These are phyloP conservation scores for Nyleta sp. DNA, from an alignment of 2,888 invertebrate genomes.

Conservation along the genomic window DNA sequence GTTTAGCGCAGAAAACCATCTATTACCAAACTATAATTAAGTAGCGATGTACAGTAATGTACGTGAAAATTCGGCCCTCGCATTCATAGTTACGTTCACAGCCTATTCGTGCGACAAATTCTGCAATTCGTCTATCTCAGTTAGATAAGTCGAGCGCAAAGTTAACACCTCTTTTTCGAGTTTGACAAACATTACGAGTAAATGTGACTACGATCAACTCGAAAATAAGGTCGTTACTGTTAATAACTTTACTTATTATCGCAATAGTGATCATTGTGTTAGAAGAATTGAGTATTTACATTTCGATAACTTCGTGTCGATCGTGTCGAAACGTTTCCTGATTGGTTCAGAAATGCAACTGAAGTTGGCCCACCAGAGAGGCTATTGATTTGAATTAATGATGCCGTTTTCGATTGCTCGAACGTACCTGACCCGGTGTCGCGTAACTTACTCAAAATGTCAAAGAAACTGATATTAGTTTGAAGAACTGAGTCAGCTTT, in stretches of 20 bases:
- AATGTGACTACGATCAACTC: constrained; percentile 19
- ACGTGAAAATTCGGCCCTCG: constrained; percentile 47
- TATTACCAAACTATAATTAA: constrained; percentile 28
- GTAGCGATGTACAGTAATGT: constrained; percentile 47
- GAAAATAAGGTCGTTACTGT: constrained; percentile 26
- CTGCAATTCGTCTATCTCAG: constrained; percentile 34
- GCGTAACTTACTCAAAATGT: too few species aligned
- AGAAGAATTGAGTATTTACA: constrained; percentile 46
- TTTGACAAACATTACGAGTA: background rate
- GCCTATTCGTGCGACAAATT: constrained; percentile 53
- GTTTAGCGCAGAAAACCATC: constrained; percentile 21
- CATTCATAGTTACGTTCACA: constrained; percentile 52
- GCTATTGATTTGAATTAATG: too few species aligned
- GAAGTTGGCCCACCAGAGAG: too few species aligned
- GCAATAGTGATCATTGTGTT: constrained; percentile 14
- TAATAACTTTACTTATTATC: constrained; percentile 8
- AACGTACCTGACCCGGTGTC: too few species aligned
- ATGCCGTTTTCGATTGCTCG: too few species aligned
- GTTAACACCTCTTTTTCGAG: constrained; percentile 8
- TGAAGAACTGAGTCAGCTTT: too few species aligned
- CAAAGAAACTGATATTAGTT: too few species aligned
- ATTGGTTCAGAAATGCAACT: too few species aligned
- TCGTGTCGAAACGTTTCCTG: too few species aligned
- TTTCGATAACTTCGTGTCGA: background rate
- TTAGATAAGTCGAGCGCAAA: constrained; percentile 35